Conservation (phyloP, 2,888 invertebrate species). For the Lasiommata megera region DNA sequence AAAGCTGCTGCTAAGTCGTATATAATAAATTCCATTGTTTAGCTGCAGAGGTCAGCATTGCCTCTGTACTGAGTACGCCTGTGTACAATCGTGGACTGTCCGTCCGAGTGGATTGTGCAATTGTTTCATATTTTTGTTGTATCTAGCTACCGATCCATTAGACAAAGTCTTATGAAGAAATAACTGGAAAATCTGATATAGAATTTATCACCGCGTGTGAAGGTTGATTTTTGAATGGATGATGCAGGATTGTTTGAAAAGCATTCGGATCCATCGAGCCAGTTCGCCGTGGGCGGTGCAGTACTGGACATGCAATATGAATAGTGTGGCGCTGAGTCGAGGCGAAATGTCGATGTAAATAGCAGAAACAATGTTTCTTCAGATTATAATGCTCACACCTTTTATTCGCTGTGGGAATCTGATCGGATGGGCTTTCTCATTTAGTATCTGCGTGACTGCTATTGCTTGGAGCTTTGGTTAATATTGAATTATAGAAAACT, state of each 20-base stretch:
- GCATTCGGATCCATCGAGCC: slow-evolving; percentile 51
- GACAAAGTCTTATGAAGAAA: background rate
- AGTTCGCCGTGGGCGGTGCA: slow-evolving; percentile 70
- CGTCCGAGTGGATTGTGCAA: slow-evolving; percentile 60
- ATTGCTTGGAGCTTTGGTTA: slow-evolving; percentile 3
- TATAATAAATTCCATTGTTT: slow-evolving; percentile 51
- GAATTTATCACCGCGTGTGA: background rate
- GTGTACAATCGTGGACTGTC: slow-evolving; percentile 54
- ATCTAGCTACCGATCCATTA: slow-evolving; percentile 22
- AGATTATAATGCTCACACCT: slow-evolving; percentile 48
- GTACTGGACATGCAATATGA: slow-evolving; percentile 72
- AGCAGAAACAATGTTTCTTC: slow-evolving; percentile 47
- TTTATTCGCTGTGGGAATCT: slow-evolving; percentile 51
- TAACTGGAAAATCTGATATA: background rate
- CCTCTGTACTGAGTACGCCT: slow-evolving; percentile 38
- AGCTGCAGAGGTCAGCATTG: slow-evolving; percentile 46
- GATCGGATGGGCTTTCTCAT: slow-evolving; percentile 37
- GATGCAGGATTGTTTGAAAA: slow-evolving; percentile 32
- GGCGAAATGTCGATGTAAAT: slow-evolving; percentile 50
- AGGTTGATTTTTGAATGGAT: slow-evolving; percentile 25
- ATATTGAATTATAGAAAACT: slow-evolving; percentile 6
- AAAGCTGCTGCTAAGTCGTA: slow-evolving; percentile 35
- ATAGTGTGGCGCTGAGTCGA: slow-evolving; percentile 49
- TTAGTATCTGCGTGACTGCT: slow-evolving; percentile 28
- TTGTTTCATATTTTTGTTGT: slow-evolving; percentile 74